Base-by-base conservation (phyloP, 2,797 vertebrate genomes). In the Argentina silus region DNA sequence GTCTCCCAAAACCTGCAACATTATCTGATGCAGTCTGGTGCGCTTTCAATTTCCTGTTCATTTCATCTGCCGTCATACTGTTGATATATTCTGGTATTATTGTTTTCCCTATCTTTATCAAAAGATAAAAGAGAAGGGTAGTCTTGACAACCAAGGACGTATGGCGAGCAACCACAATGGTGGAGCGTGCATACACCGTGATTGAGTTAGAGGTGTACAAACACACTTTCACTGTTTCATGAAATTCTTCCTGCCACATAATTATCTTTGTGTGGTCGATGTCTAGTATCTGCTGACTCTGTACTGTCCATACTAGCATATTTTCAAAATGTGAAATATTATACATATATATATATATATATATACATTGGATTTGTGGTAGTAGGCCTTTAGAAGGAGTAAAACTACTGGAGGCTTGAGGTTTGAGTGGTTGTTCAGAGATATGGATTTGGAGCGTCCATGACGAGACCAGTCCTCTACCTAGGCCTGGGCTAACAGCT, bases 11-110 rank as follows among this genome's bases (percentile, higher is more conserved):
- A 12, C 47, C 36, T 69, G 42, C 47, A 36, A 36, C 27, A 4
- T 72, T 43, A 64, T 55, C 60, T 63, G 60, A 72, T 53, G n/a
- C 4, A 14, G 44, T 50, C 3, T 5, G 3, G 53, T 27, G 6
- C 14, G 17, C 55, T 64, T 64, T 53, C 48, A 72, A 72, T 55
- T 72, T 64, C 60, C 50, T 55, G 60, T 72, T 72, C 43, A 72
- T 72, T 53, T 63, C 44, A 19, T 7, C 44, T 60, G 27, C 27
- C 27, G 43, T 19, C 44, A 48, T 43, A 10, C 44, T 51, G 23
- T 42, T 51, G n/a, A 51, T 53, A 21, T 15, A 4, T 50, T 71
- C 0, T 27, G 6, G 3, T 6, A 42, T 17, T 64, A 42, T 61
- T 14, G 9, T 21, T 61, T 47, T 8, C 17, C 15, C 5, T 44